These are phyloP conservation scores for Odontophorus gujanensis DNA, from an alignment of 2,113 vertebrate genomes.

Conservation along the genomic window DNA sequence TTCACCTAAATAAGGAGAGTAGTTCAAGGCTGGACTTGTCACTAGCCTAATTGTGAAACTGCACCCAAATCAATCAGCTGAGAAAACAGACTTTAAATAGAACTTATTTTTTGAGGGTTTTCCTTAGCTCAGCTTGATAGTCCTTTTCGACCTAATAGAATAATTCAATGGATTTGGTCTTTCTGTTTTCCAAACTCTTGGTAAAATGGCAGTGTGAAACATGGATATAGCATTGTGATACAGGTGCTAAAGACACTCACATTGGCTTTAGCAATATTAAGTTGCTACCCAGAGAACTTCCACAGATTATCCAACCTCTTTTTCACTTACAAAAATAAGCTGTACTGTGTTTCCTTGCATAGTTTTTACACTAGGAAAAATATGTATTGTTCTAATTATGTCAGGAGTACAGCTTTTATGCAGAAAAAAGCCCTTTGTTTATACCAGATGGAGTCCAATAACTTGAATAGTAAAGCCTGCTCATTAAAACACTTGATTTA, in stretches of 20 bases:
- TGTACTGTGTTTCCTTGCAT: neutral
- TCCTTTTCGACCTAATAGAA: neutral
- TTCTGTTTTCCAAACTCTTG: neutral
- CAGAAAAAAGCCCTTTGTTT: neutral
- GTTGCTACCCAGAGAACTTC: neutral
- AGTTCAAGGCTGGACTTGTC: neutral
- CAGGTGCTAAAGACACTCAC: neutral
- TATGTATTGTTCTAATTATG: neutral
- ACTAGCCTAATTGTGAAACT: neutral
- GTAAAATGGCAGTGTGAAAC: neutral
- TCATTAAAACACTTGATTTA: constrained; percentile 16
- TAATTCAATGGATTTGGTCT: neutral
- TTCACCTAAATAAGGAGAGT: neutral
- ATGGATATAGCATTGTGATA: accelerated
- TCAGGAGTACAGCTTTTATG: neutral
- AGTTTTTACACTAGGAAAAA: neutral
- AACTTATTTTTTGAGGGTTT: neutral
- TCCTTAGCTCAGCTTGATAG: neutral
- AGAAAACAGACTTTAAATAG: neutral
- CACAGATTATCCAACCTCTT: neutral
- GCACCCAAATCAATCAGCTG: neutral
- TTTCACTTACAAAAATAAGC: neutral
- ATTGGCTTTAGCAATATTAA: neutral
- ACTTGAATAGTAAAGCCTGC: neutral
- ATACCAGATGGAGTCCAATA: neutral